Conservation (phyloP, 2,113 vertebrate genomes). For the Phaetusa simplex region DNA sequence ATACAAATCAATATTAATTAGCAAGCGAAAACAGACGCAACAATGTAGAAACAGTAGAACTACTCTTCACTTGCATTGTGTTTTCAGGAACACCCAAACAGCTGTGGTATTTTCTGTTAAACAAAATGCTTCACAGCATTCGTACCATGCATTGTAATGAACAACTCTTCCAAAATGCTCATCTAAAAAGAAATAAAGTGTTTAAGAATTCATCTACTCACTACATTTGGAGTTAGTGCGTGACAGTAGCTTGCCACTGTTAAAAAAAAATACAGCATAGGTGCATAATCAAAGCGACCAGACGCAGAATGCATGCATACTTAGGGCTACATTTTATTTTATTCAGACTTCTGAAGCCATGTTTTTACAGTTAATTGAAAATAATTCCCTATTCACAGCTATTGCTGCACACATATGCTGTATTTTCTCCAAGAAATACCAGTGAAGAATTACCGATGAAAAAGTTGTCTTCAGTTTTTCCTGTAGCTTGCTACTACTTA, state of each 20-base stretch:
- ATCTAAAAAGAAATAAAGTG: background rate
- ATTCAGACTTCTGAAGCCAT: background rate
- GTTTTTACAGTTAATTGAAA: background rate
- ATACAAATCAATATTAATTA: background rate
- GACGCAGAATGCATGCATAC: background rate
- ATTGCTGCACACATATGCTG: background rate
- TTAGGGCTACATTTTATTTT: background rate
- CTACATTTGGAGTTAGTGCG: background rate
- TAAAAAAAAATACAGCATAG: background rate
- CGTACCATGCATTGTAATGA: background rate
- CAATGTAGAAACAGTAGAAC: background rate
- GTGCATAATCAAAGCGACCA: background rate
- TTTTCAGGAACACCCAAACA: background rate
- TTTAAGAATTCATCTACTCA: background rate
- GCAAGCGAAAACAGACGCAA: background rate
- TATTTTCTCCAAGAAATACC: background rate
- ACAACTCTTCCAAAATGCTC: background rate
- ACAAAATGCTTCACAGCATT: background rate
- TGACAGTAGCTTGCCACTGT: background rate
- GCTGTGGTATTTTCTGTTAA: background rate
- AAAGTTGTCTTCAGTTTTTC: background rate
- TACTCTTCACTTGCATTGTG: background rate
- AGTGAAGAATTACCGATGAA: background rate
- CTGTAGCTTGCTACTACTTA: background rate
- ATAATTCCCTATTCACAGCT: background rate